A percentile compares a stretch with the other conserved stretches of the same genome.
Evolutionary conservation across 2,797 vertebrate species (phyloP).

Genomic region (Threskiornis aethiopicus): DNA sequence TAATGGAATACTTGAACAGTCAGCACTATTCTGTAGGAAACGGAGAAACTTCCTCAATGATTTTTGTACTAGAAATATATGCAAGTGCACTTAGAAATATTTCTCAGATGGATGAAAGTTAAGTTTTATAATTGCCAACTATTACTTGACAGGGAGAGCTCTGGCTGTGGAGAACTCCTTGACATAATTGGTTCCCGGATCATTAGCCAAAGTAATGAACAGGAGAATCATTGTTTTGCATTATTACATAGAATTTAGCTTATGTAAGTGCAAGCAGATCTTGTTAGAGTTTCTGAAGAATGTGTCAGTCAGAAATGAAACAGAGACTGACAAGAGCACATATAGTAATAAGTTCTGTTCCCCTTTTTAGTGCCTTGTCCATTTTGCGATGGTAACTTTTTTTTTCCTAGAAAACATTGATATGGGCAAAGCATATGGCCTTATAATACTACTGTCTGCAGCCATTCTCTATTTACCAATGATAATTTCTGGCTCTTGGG

Average conservation of each 20-base stretch:
- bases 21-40: not conserved
- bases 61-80: not conserved
- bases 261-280: not conserved
- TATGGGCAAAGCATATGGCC: not conserved
- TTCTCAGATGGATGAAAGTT: constrained; percentile 1
- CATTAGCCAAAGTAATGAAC: constrained; percentile 10
- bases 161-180: not conserved
- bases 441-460: not conserved
- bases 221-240: not conserved
- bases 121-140: not conserved
- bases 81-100: not conserved
- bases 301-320: not conserved
- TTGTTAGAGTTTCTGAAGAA: constrained; percentile 1
- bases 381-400: not conserved
- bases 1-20: not conserved
- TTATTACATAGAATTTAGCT: not conserved
- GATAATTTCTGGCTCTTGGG: not conserved
- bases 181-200: not conserved
- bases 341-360: not conserved
- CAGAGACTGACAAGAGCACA: not conserved
- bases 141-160: not conserved
- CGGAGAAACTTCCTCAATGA: not conserved
- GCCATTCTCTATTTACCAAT: not conserved
- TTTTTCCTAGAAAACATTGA: not conserved
- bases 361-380: not conserved